These are phyloP conservation scores for Rhynchophorus ferrugineus DNA, from an alignment of 1,140 invertebrate genomes.

Conservation along the genomic window DNA sequence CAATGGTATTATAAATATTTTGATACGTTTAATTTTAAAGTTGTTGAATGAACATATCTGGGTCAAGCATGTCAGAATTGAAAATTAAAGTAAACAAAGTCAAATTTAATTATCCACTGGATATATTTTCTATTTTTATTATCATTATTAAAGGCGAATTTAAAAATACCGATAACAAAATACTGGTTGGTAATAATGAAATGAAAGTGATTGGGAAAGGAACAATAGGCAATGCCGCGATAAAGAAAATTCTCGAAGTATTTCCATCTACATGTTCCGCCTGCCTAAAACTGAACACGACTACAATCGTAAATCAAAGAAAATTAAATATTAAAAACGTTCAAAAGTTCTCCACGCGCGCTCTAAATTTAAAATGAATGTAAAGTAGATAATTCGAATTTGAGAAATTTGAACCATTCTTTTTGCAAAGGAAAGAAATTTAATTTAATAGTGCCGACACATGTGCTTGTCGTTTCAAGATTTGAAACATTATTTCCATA, in stretches of 20 bases:
- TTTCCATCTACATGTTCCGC: conserved; percentile 20
- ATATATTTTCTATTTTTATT: no score
- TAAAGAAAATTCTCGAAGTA: not conserved
- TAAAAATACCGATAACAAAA: not conserved
- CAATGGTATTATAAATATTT: no score
- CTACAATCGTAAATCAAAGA: conserved; percentile 42
- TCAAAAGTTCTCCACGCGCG: conserved; percentile 35
- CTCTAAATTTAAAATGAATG: conserved; percentile 43
- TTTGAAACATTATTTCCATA: conserved; percentile 35
- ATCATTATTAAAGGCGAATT: no score
- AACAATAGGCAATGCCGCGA: not conserved
- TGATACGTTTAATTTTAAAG: no score
- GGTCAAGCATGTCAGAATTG: no score
- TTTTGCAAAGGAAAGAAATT: conserved; percentile 40
- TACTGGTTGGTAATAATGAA: not conserved
- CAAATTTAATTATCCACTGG: no score
- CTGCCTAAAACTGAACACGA: conserved; percentile 34
- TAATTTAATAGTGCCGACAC: conserved; percentile 42
- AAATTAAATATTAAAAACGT: conserved; percentile 44
- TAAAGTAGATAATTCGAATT: conserved; percentile 44
- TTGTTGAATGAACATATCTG: no score
- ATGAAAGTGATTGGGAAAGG: not conserved
- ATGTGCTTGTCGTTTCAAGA: conserved; percentile 41
- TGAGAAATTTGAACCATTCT: conserved; percentile 40
- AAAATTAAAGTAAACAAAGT: no score